Base-by-base conservation (phyloP, 1,140 invertebrate genomes). In the Caenorhabditis remanei region DNA sequence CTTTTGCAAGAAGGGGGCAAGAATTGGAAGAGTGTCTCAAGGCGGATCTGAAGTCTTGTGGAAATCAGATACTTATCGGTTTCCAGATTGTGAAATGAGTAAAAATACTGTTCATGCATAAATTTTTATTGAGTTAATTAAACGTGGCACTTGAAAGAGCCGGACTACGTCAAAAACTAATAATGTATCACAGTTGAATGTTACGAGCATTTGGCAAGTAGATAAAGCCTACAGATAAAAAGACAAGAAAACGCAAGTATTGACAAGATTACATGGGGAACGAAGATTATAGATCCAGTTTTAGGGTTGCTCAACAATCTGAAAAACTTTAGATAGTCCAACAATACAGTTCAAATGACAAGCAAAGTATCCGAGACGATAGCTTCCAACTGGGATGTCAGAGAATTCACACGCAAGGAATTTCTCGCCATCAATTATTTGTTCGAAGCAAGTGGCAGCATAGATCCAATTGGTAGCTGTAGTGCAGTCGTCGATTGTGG, bases 341-440 rank as follows among this genome's bases (percentile, higher is more conserved):
- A 87, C 58, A 21, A 88, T 53, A 61, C 87, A 88, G n/a, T 84
- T 67, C 6, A 65, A 53, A 32, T 88, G 56, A 85, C 21, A 61
- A 55, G 71, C 79, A 46, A 88, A 87, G 53, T 88, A 88, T 16
- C 85, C 87, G n/a, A 84, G 58, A 48, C 85, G 79, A 50, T 88
- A 88, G 19, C 41, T 50, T 63, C 87, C 87, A 21, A 75, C 16
- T 9, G 85, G 71, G n/a, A 88, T 55, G 32, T 86, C 48, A 53
- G 32, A 14, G 79, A 88, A 88, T 75, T 88, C 87, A 75, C 85
- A 86, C 19, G 87, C 87, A 9, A 67, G 83, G 58, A 83, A 83
- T n/a, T 87, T 84, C 19, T 84, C 56, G n/a, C 75, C 87, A 8
- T 82, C 50, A 21, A 88, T 53, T 8, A 41, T 40, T 46, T 87